Evolutionary conservation across 2,888 invertebrate genomes (phyloP).

Genomic region (Drosophila quinaria): DNA sequence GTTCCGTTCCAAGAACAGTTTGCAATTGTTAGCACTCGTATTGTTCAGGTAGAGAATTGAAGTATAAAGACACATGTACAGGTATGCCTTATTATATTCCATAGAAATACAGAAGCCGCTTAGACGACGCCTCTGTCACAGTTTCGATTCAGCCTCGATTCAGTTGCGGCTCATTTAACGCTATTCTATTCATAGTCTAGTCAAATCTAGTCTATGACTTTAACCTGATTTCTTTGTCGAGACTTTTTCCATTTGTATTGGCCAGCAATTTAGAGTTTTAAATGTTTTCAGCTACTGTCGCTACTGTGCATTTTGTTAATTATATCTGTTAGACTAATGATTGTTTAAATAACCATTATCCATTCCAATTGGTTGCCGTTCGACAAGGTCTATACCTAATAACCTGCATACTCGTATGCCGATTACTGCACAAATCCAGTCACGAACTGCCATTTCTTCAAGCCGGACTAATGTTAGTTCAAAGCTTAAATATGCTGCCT

Average conservation of each 20-base stretch:
- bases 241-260: constrained; percentile 26
- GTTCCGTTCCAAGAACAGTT: constrained; percentile 67
- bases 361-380: constrained; percentile 23
- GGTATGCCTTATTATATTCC: constrained; percentile 22
- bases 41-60: constrained; percentile 26
- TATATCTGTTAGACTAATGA: constrained; percentile 57
- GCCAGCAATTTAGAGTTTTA: constrained; percentile 16
- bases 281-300: constrained; percentile 12
- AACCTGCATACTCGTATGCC: constrained; percentile 49
- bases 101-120: constrained; percentile 65
- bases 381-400: constrained; percentile 59
- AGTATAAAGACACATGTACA: constrained; percentile 8
- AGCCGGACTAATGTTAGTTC: constrained; percentile 8
- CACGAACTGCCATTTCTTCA: constrained; percentile 38
- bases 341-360: constrained; percentile 44
- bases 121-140: constrained; percentile 31
- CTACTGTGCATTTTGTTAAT: constrained; percentile 56
- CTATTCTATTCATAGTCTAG: constrained; percentile 25
- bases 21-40: constrained; percentile 38
- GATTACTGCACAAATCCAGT: constrained; percentile 26
- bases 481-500: not conserved
- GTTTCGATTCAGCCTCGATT: constrained; percentile 9
- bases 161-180: constrained; percentile 4
- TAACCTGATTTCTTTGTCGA: constrained; percentile 68
- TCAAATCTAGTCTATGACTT: constrained; percentile 59